Percentiles rank a stretch among this genome's conserved stretches.
Conservation (phyloP, 2,113 vertebrate species). For the Drymodes brunneopygia region DNA sequence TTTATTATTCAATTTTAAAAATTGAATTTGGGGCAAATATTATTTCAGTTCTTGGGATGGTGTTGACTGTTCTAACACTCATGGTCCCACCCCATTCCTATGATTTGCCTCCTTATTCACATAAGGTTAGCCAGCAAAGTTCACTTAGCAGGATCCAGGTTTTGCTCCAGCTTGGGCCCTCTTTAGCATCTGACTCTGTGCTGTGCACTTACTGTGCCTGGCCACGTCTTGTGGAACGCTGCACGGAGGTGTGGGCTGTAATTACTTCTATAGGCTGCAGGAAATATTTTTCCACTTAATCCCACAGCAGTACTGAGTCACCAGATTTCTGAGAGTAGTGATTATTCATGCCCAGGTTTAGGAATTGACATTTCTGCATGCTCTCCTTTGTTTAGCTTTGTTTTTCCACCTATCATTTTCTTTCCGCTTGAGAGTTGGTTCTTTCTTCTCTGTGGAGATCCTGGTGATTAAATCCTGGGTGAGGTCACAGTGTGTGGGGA, state of each 20-base stretch:
- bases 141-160: not conserved
- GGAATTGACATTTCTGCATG: not conserved
- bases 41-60: not conserved
- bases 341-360: slow-evolving; percentile 25
- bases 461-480: not conserved
- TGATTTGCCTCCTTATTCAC: not conserved
- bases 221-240: not conserved
- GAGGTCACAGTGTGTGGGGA: not conserved
- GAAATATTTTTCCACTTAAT: slow-evolving; percentile 27
- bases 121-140: not conserved
- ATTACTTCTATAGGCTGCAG: slow-evolving; percentile 4
- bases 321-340: not conserved
- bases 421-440: not conserved
- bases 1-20: not conserved
- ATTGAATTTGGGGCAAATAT: not conserved
- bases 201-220: not conserved
- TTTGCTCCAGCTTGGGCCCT: not conserved
- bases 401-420: not conserved
- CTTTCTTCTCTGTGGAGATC: not conserved
- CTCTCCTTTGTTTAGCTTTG: not conserved
- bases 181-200: not conserved
- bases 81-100: not conserved
- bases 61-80: not conserved
- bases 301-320: slow-evolving; percentile 35
- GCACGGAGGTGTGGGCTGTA: not conserved